These are phyloP conservation scores for Chrysina gloriosa DNA, from an alignment of 2,888 invertebrate species.

Conservation along the genomic window DNA sequence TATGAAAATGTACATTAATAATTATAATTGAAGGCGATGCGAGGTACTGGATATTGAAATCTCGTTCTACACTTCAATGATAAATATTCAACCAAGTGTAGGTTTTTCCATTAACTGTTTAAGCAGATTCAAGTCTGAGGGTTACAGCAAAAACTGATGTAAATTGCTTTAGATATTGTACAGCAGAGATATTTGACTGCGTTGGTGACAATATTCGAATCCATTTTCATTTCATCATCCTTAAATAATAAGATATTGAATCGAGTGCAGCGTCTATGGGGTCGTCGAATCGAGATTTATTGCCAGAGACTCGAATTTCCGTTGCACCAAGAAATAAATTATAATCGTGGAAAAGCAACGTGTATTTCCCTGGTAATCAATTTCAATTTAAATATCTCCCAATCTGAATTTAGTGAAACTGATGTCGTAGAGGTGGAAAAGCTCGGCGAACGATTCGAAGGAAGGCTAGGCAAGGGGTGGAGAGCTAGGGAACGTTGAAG, in stretches of 20 bases:
- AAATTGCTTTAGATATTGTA: conserved; percentile 21
- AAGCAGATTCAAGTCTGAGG: neutral
- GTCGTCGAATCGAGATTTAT: conserved; percentile 34
- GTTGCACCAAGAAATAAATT: conserved; percentile 37
- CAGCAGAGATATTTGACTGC: neutral
- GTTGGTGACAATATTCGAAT: conserved; percentile 12
- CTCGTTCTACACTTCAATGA: too few relatives aligned
- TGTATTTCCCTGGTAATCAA: conserved; percentile 38
- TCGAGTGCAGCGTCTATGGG: conserved; percentile 14
- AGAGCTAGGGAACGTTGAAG: neutral
- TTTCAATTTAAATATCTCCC: conserved; percentile 42
- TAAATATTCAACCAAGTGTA: neutral
- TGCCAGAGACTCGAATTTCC: conserved; percentile 24
- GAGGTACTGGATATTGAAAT: too few relatives aligned
- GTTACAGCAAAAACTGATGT: neutral
- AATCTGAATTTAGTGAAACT: conserved; percentile 31
- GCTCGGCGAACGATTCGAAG: neutral
- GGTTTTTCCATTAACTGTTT: neutral
- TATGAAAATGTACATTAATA: too few relatives aligned
- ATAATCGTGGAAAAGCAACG: conserved; percentile 24
- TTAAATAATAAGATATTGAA: conserved; percentile 34
- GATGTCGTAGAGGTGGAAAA: neutral
- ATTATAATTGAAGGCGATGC: too few relatives aligned
- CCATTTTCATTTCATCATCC: conserved; percentile 12
- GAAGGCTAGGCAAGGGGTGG: neutral